phyloP scores from a whole-genome alignment of 2,888 invertebrate genomes.

The Bursaphelenchus okinawaensis region DNA sequence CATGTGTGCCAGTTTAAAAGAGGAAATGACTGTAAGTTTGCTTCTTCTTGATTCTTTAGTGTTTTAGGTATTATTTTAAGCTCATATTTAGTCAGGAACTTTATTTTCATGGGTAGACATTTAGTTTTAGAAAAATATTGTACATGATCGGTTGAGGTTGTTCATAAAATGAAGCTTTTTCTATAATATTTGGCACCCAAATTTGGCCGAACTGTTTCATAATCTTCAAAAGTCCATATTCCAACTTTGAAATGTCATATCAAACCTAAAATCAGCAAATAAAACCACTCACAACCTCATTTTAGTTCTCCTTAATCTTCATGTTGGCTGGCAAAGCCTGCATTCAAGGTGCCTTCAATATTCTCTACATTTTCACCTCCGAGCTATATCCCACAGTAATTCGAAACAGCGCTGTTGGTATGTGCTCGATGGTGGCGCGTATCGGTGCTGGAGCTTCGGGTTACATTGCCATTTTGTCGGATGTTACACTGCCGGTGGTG shows the following conservation, averaged over 20 bases:
- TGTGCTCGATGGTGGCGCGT: conserved; percentile 54
- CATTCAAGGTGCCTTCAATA: conserved; percentile 57
- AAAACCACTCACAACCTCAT: conserved; percentile 9
- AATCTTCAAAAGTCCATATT: too few relatives aligned
- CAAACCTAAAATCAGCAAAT: neutral
- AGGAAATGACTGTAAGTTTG: conserved; percentile 29
- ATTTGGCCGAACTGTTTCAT: too few relatives aligned
- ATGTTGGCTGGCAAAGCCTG: conserved; percentile 56
- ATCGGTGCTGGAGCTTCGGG: conserved; percentile 55
- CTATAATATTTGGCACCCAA: too few relatives aligned
- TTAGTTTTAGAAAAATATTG: too few relatives aligned
- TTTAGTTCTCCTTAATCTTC: conserved; percentile 48
- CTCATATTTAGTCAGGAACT: too few relatives aligned
- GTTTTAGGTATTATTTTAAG: too few relatives aligned
- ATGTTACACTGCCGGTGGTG: conserved; percentile 39
- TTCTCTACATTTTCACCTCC: conserved; percentile 57
- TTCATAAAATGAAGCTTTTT: too few relatives aligned
- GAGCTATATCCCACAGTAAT: conserved; percentile 58
- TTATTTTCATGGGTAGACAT: neutral
- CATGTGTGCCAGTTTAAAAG: conserved; percentile 40
- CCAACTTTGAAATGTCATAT: too few relatives aligned
- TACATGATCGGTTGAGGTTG: too few relatives aligned
- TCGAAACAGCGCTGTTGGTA: conserved; percentile 55
- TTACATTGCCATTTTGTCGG: conserved; percentile 37
- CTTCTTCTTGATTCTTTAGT: too few relatives aligned